A percentile compares a stretch with the other conserved stretches of the same genome.
These are phyloP conservation scores for Tethea ocularis DNA, from an alignment of 2,888 invertebrate species.

Conservation along the genomic window DNA sequence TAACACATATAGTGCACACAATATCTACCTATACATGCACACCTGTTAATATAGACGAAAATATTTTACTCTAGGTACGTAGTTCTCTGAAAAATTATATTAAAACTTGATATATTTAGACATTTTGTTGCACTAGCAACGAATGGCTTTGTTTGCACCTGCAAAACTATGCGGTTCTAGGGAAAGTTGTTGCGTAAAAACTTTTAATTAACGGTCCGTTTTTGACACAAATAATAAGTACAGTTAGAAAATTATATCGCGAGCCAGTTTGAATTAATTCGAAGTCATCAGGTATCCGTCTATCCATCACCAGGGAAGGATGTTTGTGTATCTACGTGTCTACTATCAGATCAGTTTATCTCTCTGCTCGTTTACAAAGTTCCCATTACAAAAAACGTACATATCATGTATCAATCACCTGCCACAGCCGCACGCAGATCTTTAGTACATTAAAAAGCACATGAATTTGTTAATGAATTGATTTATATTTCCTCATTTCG, in stretches of 20 bases:
- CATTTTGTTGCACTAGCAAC: background rate
- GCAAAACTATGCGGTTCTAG: background rate
- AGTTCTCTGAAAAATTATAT: too few relatives aligned
- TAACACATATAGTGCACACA: too few relatives aligned
- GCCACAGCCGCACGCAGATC: background rate
- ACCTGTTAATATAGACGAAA: too few relatives aligned
- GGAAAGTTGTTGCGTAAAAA: background rate
- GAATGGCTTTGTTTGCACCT: background rate
- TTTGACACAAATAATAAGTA: background rate
- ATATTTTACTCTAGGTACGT: too few relatives aligned
- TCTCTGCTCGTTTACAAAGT: background rate
- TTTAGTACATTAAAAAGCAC: background rate
- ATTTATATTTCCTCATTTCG: constrained; percentile 9
- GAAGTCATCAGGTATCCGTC: background rate
- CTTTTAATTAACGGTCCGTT: background rate
- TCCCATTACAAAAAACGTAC: background rate
- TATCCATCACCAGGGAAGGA: background rate
- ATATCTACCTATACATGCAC: too few relatives aligned
- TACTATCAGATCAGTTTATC: background rate
- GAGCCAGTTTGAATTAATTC: background rate
- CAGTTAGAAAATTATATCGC: background rate
- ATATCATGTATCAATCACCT: background rate
- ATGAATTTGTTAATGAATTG: too few relatives aligned
- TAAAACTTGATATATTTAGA: too few relatives aligned
- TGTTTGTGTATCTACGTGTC: background rate